phyloP scores from a whole-genome alignment of 2,888 invertebrate genomes.

The Leptura quadrifasciata region DNA sequence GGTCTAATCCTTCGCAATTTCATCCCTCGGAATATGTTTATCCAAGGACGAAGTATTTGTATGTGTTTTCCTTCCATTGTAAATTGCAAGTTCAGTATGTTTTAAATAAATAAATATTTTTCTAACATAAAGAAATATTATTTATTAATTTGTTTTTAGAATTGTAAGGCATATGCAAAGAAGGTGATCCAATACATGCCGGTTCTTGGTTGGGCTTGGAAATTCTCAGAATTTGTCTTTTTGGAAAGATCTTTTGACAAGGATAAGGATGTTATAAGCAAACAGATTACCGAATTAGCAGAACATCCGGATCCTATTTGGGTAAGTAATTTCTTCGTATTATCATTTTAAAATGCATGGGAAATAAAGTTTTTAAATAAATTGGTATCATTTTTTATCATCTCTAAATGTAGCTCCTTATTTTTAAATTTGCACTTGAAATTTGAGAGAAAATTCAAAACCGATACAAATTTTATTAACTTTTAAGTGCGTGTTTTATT shows the following conservation, averaged over 20 bases:
- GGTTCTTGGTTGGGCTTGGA: slow-evolving; percentile 97
- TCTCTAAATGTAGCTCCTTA: too few species aligned
- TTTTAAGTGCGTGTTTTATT: too few species aligned
- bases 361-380: background rate
- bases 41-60: too few species aligned
- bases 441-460: too few species aligned
- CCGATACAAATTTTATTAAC: too few species aligned
- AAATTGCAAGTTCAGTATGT: too few species aligned
- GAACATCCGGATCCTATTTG: slow-evolving; percentile 94
- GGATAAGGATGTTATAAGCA: slow-evolving; percentile 88
- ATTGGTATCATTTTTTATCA: background rate
- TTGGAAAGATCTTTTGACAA: slow-evolving; percentile 93
- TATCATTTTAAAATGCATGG: background rate
- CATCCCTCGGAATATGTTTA: too few species aligned
- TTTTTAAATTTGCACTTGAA: too few species aligned
- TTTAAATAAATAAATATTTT: too few species aligned
- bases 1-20: too few species aligned
- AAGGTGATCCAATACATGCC: slow-evolving; percentile 93
- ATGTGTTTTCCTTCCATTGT: too few species aligned
- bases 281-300: slow-evolving; percentile 86
- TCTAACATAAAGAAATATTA: too few species aligned
- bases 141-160: slow-evolving; percentile 76
- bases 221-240: slow-evolving; percentile 95
- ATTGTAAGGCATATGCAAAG: slow-evolving; percentile 96
- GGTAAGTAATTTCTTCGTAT: slow-evolving; percentile 76